A percentile compares a stretch with the other conserved stretches of the same genome.
phyloP scores from a whole-genome alignment of 2,113 vertebrate genomes.

The Diadophis punctatus region DNA sequence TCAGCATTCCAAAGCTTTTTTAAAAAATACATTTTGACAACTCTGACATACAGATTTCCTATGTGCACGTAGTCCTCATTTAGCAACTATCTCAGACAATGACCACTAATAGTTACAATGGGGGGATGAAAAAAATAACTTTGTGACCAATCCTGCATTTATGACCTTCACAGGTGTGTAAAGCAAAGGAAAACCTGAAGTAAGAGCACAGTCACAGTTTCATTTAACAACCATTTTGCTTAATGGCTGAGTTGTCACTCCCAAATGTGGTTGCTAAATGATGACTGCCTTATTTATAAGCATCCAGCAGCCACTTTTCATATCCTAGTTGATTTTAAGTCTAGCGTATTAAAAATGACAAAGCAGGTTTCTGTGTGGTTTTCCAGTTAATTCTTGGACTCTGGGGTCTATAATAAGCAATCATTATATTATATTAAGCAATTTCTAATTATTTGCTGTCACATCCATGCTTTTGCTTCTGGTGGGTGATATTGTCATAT shows the following conservation, averaged over 20 bases:
- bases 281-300: background rate
- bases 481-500: background rate
- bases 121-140: background rate
- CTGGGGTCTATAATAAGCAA: background rate
- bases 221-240: background rate
- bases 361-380: constrained; percentile 2
- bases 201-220: background rate
- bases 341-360: background rate
- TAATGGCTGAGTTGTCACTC: background rate
- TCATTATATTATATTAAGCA: background rate
- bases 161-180: background rate
- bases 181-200: background rate
- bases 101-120: background rate
- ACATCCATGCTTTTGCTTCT: background rate
- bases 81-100: background rate
- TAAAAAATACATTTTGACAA: background rate
- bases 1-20: background rate
- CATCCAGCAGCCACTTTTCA: constrained; percentile 1
- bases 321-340: constrained; percentile 1
- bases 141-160: background rate
- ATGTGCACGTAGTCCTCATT: background rate
- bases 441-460: background rate
- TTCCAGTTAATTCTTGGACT: background rate
- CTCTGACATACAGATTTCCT: background rate
- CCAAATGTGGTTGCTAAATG: background rate